Evolutionary conservation across 2,888 invertebrate species (phyloP).

Genomic region (Limnephilus marmoratus): DNA sequence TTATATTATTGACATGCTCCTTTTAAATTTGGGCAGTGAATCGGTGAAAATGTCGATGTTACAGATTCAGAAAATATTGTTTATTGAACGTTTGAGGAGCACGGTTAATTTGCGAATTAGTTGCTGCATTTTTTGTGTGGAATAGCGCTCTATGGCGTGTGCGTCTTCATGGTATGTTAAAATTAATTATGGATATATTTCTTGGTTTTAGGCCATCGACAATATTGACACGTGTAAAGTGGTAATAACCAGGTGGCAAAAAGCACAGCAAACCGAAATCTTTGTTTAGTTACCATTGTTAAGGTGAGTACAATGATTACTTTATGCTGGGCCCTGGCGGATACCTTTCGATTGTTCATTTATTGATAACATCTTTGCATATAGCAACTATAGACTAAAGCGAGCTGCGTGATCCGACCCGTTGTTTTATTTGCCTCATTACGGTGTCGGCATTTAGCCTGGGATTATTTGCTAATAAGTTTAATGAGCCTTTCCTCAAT

Average conservation of each 20-base stretch:
- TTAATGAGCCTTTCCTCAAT: conserved; percentile 16
- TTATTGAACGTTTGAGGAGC: too few species aligned
- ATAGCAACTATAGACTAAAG: neutral
- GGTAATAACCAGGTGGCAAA: neutral
- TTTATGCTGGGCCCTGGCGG: neutral
- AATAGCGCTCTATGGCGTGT: too few species aligned
- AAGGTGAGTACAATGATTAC: neutral
- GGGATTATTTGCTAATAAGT: neutral
- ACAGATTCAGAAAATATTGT: too few species aligned
- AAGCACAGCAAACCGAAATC: neutral
- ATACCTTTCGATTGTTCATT: neutral
- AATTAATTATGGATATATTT: too few species aligned
- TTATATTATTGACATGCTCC: too few species aligned
- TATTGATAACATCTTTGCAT: conserved; percentile 20
- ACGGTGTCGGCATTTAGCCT: neutral
- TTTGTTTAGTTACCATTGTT: neutral
- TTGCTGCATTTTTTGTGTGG: too few species aligned
- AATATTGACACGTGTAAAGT: neutral
- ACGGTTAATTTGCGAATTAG: too few species aligned
- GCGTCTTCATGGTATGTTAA: too few species aligned
- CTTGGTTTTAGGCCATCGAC: neutral
- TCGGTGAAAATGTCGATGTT: too few species aligned
- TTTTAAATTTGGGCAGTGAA: too few species aligned
- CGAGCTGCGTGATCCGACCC: conserved; percentile 3
- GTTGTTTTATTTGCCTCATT: conserved; percentile 14